Evolutionary conservation across 2,113 vertebrate species (phyloP).

Genomic region (Prolemur simus): DNA sequence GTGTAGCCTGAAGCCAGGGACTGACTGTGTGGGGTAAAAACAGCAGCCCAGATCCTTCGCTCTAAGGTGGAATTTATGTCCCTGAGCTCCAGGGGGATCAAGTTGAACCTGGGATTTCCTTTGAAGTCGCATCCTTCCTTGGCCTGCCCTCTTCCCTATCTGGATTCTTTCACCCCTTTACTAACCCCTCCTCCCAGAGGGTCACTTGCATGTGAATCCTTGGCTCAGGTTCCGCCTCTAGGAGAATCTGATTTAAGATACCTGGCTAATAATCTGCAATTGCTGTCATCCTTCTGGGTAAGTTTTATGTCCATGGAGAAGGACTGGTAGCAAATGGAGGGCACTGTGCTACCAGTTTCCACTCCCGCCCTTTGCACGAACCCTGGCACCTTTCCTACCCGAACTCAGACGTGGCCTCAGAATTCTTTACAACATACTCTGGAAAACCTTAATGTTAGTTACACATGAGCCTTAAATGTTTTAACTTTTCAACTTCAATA

Average conservation of each 20-base stretch:
- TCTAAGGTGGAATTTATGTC: not conserved
- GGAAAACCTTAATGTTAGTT: not conserved
- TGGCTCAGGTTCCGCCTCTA: not conserved
- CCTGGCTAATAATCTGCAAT: not conserved
- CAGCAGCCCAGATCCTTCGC: not conserved
- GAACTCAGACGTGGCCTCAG: not conserved
- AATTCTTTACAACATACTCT: not conserved
- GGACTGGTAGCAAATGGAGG: not conserved
- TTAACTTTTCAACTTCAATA: not conserved
- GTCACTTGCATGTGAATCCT: not conserved
- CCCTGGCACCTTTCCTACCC: not conserved
- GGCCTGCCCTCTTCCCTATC: not conserved
- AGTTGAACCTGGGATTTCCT: not conserved
- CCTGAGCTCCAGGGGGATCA: not conserved
- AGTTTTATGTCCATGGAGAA: not conserved
- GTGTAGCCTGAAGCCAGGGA: not conserved
- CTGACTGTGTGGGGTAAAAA: not conserved
- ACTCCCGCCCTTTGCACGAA: not conserved
- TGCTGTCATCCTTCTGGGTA: not conserved
- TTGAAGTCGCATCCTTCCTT: not conserved
- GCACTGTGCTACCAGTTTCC: not conserved
- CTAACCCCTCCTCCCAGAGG: not conserved
- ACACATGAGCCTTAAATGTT: not conserved
- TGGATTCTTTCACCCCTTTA: not conserved
- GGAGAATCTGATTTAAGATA: not conserved